Conservation (phyloP, 2,888 invertebrate genomes). For the Habrosyne pyritoides region DNA sequence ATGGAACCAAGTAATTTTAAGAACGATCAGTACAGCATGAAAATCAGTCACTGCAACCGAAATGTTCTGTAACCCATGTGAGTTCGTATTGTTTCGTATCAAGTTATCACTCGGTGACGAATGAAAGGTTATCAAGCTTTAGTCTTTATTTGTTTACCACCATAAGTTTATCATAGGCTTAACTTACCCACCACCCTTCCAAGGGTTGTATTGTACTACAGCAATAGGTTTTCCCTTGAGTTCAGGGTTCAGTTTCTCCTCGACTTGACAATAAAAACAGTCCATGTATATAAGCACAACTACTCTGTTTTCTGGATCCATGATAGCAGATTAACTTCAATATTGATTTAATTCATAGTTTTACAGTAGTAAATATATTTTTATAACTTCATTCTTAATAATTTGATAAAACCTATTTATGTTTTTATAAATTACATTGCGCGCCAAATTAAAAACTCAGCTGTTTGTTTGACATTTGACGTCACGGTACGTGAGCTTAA, state of each 20-base stretch:
- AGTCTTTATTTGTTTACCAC: background rate
- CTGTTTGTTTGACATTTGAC: too few species aligned
- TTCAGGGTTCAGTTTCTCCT: conserved; percentile 93
- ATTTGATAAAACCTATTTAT: background rate
- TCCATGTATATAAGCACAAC: conserved; percentile 98
- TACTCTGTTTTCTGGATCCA: conserved; percentile 85
- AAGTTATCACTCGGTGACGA: background rate
- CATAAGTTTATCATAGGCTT: background rate
- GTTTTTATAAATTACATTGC: background rate
- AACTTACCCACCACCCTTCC: conserved; percentile 95
- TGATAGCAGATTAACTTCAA: conserved; percentile 30
- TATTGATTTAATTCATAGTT: background rate
- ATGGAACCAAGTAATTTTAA: too few species aligned
- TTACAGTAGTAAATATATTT: background rate
- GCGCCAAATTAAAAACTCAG: background rate
- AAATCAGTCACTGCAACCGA: too few species aligned
- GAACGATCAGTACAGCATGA: too few species aligned
- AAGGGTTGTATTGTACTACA: conserved; percentile 97
- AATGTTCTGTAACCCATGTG: too few species aligned
- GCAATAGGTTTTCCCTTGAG: conserved; percentile 95
- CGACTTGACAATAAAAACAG: conserved; percentile 99
- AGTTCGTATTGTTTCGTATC: too few species aligned
- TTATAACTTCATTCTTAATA: background rate
- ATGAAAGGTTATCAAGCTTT: background rate
- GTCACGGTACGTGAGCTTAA: too few species aligned